Base-by-base conservation (phyloP, 2,888 invertebrate species). In the Chrysodeixis includens region DNA sequence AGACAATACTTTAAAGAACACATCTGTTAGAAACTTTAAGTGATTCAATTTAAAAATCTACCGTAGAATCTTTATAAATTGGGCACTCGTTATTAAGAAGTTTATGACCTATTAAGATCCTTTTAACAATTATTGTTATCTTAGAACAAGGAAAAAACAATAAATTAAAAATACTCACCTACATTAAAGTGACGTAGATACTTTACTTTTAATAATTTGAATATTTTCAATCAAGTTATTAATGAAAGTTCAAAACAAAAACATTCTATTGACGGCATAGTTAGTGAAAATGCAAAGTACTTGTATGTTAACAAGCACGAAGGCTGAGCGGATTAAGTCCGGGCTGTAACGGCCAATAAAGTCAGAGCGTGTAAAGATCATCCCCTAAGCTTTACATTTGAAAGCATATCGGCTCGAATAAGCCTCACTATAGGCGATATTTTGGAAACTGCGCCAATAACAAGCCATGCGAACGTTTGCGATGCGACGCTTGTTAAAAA, bases 1-100 rank as follows among this genome's bases (percentile, higher is more conserved):
- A 57, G 69, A 61, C 56, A 61, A 9, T 46, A 46, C n/a, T 18
- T 8, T 53, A 68, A 55, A 51, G 58, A 51, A 68, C n/a, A 35
- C 12, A 22, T n/a, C 10, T 55, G 20, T 22, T 12, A 53, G 58
- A 54, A 62, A 69, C 60, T 55, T 35, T 12, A 12, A 35, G 12
- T 12, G 3, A 12, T 14, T 4, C 5, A 35, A 14, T 12, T 14
- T 35, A 1, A 35, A 35, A 12, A 35, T 14, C 3, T 12, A 35
- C 2, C 26, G 26, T 4, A 26, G 6, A 26, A 26, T n/a, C n/a
- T n/a, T n/a, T n/a, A n/a, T n/a, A 26, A 26, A 26, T 6, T 26
- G 3, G 26, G 26, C 26, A 26, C 2, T 26, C 6, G 6, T 26
- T 26, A 26, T 26, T 26, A 26, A 26, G 6, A 26, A 26, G 26